phyloP scores from a whole-genome alignment of 53 echinoderm and acorn worm genomes.

The Hippasteria phrygiana region DNA sequence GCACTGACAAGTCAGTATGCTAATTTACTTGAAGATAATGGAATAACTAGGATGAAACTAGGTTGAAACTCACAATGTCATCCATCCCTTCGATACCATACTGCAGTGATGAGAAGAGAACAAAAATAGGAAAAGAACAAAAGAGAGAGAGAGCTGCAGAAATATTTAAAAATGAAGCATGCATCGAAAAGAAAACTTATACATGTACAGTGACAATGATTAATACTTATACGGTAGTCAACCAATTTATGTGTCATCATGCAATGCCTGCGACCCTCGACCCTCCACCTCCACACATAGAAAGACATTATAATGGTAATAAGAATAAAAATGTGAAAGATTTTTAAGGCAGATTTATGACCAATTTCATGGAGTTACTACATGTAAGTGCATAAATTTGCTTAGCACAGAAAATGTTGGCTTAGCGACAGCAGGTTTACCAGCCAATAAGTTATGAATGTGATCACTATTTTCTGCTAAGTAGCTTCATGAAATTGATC shows the following conservation, averaged over 20 bases:
- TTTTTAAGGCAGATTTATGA: not conserved
- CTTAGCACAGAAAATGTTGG: too few species aligned
- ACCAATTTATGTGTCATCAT: constrained; percentile 18
- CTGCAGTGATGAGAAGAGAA: constrained; percentile 62
- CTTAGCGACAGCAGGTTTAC: too few species aligned
- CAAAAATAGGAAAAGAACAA: constrained; percentile 15
- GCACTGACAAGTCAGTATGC: too few species aligned
- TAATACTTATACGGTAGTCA: too few species aligned
- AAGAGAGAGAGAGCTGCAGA: constrained; percentile 23
- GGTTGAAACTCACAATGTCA: constrained; percentile 87
- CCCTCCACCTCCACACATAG: constrained; percentile 26
- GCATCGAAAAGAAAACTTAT: constrained; percentile 7
- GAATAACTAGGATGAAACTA: constrained; percentile 16
- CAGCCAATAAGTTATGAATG: too few species aligned
- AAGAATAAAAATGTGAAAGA: not conserved
- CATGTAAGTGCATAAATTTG: too few species aligned
- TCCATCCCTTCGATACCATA: constrained; percentile 92
- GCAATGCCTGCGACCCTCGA: not conserved
- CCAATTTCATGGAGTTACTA: too few species aligned
- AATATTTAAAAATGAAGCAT: constrained; percentile 42
- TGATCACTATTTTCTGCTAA: too few species aligned
- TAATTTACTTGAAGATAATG: too few species aligned
- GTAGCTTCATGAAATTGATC: too few species aligned
- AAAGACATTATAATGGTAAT: not conserved
- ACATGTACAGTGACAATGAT: not conserved